These are phyloP conservation scores for Drosophila monieri DNA, from an alignment of 2,888 invertebrate genomes.

Conservation along the genomic window DNA sequence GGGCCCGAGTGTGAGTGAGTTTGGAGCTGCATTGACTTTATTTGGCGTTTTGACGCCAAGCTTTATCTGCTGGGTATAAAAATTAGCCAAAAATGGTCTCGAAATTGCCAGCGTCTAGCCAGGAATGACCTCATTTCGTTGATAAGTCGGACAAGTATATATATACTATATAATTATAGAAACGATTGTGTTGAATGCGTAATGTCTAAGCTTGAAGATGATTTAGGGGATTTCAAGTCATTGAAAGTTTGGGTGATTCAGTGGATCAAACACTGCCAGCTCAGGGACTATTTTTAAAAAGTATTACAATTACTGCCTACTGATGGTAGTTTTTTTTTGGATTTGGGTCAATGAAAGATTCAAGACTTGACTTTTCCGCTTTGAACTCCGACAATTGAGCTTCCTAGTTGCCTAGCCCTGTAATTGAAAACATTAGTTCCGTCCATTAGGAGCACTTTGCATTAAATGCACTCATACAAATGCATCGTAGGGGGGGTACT, in stretches of 20 bases:
- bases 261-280: neutral
- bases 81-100: slow-evolving; percentile 63
- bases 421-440: slow-evolving; percentile 64
- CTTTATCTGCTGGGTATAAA: slow-evolving; percentile 48
- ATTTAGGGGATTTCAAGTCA: slow-evolving; percentile 32
- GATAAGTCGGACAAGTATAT: slow-evolving; percentile 54
- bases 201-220: slow-evolving; percentile 35
- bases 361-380: neutral
- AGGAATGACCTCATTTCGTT: slow-evolving; percentile 71
- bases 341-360: neutral
- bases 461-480: slow-evolving; percentile 36
- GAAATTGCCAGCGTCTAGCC: slow-evolving; percentile 42
- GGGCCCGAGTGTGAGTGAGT: neutral
- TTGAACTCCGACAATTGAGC: neutral
- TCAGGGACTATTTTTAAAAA: neutral
- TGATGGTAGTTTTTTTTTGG: neutral
- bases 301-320: too few species aligned
- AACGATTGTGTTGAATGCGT: slow-evolving; percentile 39
- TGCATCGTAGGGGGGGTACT: slow-evolving; percentile 22
- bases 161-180: neutral
- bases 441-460: slow-evolving; percentile 63
- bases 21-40: slow-evolving; percentile 67
- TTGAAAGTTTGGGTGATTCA: slow-evolving; percentile 20
- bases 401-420: slow-evolving; percentile 16
- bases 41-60: slow-evolving; percentile 58